Base-by-base conservation (phyloP, 2,888 invertebrate genomes). In the Furcula furcula region DNA sequence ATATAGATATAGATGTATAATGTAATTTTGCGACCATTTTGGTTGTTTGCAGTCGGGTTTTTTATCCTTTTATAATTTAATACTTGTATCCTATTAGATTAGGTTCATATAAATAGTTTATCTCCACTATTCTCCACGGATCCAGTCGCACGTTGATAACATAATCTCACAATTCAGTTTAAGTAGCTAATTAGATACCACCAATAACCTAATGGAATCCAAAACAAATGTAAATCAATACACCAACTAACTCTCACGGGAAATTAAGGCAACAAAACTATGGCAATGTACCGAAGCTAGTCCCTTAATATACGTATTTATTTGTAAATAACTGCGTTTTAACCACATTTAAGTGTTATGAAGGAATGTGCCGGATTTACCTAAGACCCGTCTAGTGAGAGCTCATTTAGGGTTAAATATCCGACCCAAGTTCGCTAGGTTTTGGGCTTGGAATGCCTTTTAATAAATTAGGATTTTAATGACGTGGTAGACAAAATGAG, bases 341-440 rank as follows among this genome's bases (percentile, higher is more conserved):
- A 26, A 14, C 26, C 7, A 5, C 26, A 14, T 15, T 13, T 26
- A 26, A 14, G 26, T 26, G 14, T n/a, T 26, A 14, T 26, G 26
- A 26, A n/a, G 14, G 42, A 47, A 41, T 55, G 42, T 46, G 29
- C 29, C 23, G 36, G 36, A 42, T 40, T 36, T 55, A 55, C 20
- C 33, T 34, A 29, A 51, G 34, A 15, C 29, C 32, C 12, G 29
- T 28, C 42, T 36, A 16, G 16, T 18, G 30, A 32, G 28, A 36
- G 33, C 32, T 38, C 29, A 36, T 40, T 34, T 40, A 23, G 34
- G 32, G 29, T 34, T 46, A 40, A 40, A 33, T 29, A 36, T 39
- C 16, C 7, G 5, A 30, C 34, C 10, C 14, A 36, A 36, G 23
- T 35, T 14, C 28, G 31, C 13, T 31, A 34, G 30, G 28, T 18